Base-by-base conservation (phyloP, 1,140 invertebrate genomes). In the Drosophila cardini region DNA sequence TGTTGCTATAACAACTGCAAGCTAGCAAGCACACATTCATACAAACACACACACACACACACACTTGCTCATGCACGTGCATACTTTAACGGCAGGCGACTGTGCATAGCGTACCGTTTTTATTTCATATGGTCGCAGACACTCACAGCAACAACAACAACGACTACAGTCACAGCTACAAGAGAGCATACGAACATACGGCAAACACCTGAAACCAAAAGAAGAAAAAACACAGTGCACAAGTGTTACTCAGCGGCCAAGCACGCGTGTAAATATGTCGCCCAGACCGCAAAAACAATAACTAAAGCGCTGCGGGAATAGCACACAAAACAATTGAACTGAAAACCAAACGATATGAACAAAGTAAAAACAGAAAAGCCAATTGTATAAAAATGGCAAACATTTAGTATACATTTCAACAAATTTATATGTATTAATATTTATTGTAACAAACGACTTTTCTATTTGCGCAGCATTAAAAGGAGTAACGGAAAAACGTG, bases 21-120 rank as follows among this genome's bases (percentile, higher is more conserved):
- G 32, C 38, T 16, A 43, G 26, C 45, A 50, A n/a, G 53, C 61
- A 43, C 6, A 38, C 32, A 62, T 34, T 8, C 45, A 26, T 36
- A 18, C 36, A 26, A 42, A 36, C 43, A 48, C 18, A 63, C 61
- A 43, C 6, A 30, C 34, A 63, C 46, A n/a, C 45, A 30, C 45
- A 18, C 32, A 45, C 10, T 11, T 11, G 10, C 30, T 45, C 50
- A 36, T 18, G 45, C 21, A 48, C 18, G 40, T 36, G 26, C 43
- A 42, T 50, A 69, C 30, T 45, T 36, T 15, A 48, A 11, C 65
- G 11, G 48, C 70, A 58, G 30, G 18, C 58, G 71, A 42, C 72
- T 82, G 81, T 72, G 71, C 77, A 91, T 87, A 91, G 72, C 65
- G 90, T 76, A 91, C 80, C 71, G 90, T 79, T 91, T 91, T 87